phyloP scores from a whole-genome alignment of 2,888 invertebrate species.

The Dryobota labecula region DNA sequence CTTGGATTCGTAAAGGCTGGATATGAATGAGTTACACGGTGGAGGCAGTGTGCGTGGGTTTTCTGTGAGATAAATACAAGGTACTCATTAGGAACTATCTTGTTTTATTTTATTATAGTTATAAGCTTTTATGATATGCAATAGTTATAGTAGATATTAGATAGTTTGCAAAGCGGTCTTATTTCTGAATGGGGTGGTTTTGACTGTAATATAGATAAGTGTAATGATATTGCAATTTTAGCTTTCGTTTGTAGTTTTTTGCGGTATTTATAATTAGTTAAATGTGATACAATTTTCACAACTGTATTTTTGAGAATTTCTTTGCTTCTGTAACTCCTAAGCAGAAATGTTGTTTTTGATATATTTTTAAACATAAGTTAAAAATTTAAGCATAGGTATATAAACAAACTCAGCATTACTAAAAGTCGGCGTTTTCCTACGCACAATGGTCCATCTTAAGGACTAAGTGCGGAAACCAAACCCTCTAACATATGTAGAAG shows the following conservation, averaged over 20 bases:
- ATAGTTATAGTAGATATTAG: constrained; percentile 46
- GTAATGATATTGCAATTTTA: constrained; percentile 23
- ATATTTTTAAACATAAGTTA: background rate
- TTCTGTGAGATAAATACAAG: constrained; percentile 69
- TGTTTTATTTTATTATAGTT: constrained; percentile 63
- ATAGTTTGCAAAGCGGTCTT: constrained; percentile 38
- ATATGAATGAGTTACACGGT: constrained; percentile 56
- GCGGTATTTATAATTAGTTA: background rate
- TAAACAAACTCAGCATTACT: background rate
- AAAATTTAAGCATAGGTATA: too few species aligned
- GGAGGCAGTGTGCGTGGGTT: constrained; percentile 61
- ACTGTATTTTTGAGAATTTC: background rate
- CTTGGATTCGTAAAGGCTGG: constrained; percentile 46
- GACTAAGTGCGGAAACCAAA: too few species aligned
- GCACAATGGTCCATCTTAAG: too few species aligned
- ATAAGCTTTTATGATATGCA: constrained; percentile 51
- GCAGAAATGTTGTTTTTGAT: background rate
- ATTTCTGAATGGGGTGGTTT: constrained; percentile 29
- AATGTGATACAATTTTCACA: background rate
- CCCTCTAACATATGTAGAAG: too few species aligned
- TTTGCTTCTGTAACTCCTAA: background rate
- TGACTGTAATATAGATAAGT: constrained; percentile 7
- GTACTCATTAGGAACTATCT: constrained; percentile 63
- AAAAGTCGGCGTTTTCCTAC: background rate
- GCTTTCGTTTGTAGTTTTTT: constrained; percentile 13